These are phyloP conservation scores for Peromyscus melanophrys DNA, from an alignment of 2,797 vertebrate genomes.

Conservation along the genomic window DNA sequence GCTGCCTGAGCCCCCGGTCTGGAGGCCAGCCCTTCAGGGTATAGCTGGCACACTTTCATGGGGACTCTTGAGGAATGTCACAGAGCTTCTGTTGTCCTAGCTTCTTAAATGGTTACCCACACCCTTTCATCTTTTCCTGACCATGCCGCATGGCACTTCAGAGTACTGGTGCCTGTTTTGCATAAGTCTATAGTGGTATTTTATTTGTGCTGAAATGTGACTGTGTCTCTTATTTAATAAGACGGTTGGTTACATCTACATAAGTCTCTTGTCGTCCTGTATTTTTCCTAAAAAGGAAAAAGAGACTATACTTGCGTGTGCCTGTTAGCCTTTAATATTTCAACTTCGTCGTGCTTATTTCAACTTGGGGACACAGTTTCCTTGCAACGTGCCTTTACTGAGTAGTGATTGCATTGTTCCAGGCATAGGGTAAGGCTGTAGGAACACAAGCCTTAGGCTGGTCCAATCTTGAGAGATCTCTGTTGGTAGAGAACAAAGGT, in stretches of 20 bases:
- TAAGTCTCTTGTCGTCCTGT: not conserved
- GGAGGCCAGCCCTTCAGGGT: constrained; percentile 28
- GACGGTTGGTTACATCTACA: too few species aligned
- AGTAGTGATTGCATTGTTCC: not conserved
- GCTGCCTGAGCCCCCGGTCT: not conserved
- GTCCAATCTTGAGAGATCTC: not conserved
- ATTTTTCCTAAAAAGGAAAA: not conserved
- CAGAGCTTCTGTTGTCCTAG: not conserved
- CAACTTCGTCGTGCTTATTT: not conserved
- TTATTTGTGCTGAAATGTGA: too few species aligned
- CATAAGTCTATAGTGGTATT: too few species aligned
- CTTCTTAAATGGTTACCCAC: not conserved
- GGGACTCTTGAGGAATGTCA: constrained; percentile 4
- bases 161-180: not conserved
- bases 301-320: not conserved
- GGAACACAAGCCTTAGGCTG: not conserved
- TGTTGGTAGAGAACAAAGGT: not conserved
- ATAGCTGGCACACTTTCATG: constrained; percentile 31
- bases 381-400: not conserved
- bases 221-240: too few species aligned
- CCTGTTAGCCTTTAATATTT: not conserved
- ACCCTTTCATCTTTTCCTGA: constrained; percentile 39
- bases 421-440: not conserved
- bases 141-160: not conserved
- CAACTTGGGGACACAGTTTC: not conserved